phyloP scores from a whole-genome alignment of 2,113 vertebrate genomes.

The Taurulus bubalis region DNA sequence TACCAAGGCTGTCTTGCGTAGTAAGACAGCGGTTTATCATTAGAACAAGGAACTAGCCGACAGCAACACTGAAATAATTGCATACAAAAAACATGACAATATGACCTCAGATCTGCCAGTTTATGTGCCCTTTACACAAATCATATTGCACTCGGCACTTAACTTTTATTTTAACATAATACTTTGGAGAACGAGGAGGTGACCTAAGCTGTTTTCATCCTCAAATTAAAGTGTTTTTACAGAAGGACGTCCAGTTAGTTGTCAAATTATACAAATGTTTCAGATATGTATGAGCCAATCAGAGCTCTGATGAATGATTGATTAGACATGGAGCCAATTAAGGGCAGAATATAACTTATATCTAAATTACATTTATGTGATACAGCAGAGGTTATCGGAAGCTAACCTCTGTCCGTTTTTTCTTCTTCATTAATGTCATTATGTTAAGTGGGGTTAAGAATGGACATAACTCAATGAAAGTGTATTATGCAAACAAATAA shows the following conservation, averaged over 20 bases:
- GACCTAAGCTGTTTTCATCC: neutral
- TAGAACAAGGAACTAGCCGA: constrained; percentile 18
- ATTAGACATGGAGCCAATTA: constrained; percentile 51
- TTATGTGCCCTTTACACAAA: constrained; percentile 58
- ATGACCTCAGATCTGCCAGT: constrained; percentile 40
- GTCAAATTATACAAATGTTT: constrained; percentile 18
- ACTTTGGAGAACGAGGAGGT: constrained; percentile 10
- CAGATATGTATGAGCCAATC: constrained; percentile 39
- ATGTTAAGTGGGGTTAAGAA: constrained; percentile 50
- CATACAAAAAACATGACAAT: constrained; percentile 42
- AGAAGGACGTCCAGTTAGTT: constrained; percentile 18
- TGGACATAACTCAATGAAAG: constrained; percentile 43
- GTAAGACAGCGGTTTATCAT: constrained; percentile 34
- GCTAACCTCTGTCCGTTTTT: constrained; percentile 43
- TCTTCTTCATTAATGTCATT: constrained; percentile 46
- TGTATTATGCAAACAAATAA: constrained; percentile 60
- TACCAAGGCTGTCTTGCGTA: constrained; percentile 14
- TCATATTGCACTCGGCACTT: constrained; percentile 51
- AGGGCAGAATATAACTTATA: constrained; percentile 39
- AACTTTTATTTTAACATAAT: constrained; percentile 19
- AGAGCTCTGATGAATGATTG: constrained; percentile 42
- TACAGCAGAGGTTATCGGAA: constrained; percentile 48
- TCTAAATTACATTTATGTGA: constrained; percentile 55
- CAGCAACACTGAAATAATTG: constrained; percentile 26
- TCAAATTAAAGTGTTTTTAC: constrained; percentile 37